phyloP scores from a whole-genome alignment of 2,797 vertebrate species.

The Clarias fuscus region DNA sequence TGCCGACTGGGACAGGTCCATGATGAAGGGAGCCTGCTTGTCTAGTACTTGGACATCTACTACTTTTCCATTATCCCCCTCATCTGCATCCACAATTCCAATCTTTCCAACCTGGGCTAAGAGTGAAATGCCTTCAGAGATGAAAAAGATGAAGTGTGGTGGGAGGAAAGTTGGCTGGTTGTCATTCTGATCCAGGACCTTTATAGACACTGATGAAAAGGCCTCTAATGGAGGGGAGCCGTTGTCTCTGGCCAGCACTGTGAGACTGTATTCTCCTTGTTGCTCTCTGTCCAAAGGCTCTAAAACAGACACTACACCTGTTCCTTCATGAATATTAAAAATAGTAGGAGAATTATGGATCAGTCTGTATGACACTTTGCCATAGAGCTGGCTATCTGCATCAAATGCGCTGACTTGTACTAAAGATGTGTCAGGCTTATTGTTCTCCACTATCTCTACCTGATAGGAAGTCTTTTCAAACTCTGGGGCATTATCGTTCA shows the following conservation, averaged over 20 bases:
- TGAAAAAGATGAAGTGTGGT: conserved; percentile 77
- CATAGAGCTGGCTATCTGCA: conserved; percentile 69
- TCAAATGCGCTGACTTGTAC: conserved; percentile 71
- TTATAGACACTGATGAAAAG: conserved; percentile 61
- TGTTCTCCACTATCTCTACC: conserved; percentile 76
- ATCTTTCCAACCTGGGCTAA: conserved; percentile 70
- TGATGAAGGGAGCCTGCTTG: conserved; percentile 66
- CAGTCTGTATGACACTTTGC: conserved; percentile 72
- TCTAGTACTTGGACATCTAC: conserved; percentile 69
- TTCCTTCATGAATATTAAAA: conserved; percentile 70
- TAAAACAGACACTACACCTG: conserved; percentile 68
- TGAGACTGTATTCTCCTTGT: conserved; percentile 64
- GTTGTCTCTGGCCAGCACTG: conserved; percentile 71
- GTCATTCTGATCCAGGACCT: conserved; percentile 78
- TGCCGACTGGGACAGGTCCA: conserved; percentile 66
- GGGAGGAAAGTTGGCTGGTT: conserved; percentile 74
- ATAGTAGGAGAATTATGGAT: conserved; percentile 54
- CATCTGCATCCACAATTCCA: conserved; percentile 72
- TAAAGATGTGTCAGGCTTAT: conserved; percentile 64
- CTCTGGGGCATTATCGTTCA: conserved; percentile 77
- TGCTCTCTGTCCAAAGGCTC: conserved; percentile 74
- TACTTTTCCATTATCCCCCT: conserved; percentile 70
- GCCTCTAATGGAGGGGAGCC: conserved; percentile 72
- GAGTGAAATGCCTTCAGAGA: conserved; percentile 70
- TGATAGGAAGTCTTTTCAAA: conserved; percentile 69